These are phyloP conservation scores for Melolontha melolontha DNA, from an alignment of 2,888 invertebrate species.

Conservation along the genomic window DNA sequence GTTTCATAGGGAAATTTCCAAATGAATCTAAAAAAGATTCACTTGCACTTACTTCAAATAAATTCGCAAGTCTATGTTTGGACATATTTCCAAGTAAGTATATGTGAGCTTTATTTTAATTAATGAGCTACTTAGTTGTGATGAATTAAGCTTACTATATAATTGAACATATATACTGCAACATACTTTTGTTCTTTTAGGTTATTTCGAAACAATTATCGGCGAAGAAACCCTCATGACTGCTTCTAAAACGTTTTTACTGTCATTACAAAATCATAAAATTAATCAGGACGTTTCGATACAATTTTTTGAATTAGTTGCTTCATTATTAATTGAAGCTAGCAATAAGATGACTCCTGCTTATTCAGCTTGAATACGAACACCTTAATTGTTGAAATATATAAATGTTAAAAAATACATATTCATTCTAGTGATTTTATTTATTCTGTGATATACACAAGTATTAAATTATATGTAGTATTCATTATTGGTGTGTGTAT, in stretches of 20 bases:
- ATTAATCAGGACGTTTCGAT: slow-evolving; percentile 67
- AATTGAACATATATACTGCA: too few species aligned
- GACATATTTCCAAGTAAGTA: slow-evolving; percentile 58
- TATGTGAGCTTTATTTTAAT: too few species aligned
- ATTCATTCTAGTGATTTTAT: slow-evolving; percentile 8
- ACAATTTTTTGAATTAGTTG: slow-evolving; percentile 65
- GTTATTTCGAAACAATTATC: slow-evolving; percentile 58
- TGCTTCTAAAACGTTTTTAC: slow-evolving; percentile 63
- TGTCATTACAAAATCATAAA: slow-evolving; percentile 64
- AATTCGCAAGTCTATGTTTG: slow-evolving; percentile 55
- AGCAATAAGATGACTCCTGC: slow-evolving; percentile 51
- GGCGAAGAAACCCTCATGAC: slow-evolving; percentile 61
- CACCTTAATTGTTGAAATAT: not conserved
- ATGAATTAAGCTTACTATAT: too few species aligned
- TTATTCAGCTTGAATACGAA: slow-evolving; percentile 47
- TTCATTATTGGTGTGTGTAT: too few species aligned
- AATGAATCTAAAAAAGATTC: slow-evolving; percentile 51
- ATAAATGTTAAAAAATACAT: not conserved
- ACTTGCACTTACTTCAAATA: slow-evolving; percentile 57
- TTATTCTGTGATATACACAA: slow-evolving; percentile 31
- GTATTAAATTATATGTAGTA: slow-evolving; percentile 8
- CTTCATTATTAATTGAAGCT: slow-evolving; percentile 51
- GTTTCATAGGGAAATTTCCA: slow-evolving; percentile 53
- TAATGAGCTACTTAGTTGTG: too few species aligned
- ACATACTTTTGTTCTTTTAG: slow-evolving; percentile 53